Percentiles rank a stretch among this genome's conserved stretches.
These are phyloP conservation scores for Triplophysa rosa DNA, from an alignment of 2,113 vertebrate species.

Conservation along the genomic window DNA sequence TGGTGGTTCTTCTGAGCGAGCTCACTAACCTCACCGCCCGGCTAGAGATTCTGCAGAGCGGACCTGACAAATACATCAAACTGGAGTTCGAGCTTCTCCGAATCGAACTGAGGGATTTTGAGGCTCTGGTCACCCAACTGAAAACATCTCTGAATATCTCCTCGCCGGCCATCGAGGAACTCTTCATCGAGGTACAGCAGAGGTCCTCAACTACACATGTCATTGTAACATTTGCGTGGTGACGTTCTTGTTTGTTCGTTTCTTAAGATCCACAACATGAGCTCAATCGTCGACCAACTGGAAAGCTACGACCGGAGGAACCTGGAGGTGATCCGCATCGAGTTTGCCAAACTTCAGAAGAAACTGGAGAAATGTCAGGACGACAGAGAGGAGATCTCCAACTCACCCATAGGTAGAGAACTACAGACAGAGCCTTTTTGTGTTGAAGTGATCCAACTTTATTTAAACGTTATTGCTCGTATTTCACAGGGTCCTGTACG, in stretches of 20 bases:
- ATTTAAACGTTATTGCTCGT: neutral
- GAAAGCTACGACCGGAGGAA: slow-evolving; percentile 74
- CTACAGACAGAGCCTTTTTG: neutral
- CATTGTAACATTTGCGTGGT: neutral
- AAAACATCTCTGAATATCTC: slow-evolving; percentile 66
- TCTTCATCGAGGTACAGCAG: slow-evolving; percentile 65
- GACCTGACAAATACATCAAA: slow-evolving; percentile 65
- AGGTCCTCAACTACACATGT: neutral
- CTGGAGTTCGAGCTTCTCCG: slow-evolving; percentile 73
- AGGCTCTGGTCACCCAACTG: slow-evolving; percentile 67
- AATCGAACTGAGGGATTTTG: slow-evolving; percentile 68
- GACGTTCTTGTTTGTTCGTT: neutral
- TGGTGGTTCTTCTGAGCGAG: slow-evolving; percentile 59
- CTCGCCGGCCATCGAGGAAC: slow-evolving; percentile 65
- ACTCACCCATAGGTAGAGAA: slow-evolving; percentile 63
- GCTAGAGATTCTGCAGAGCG: slow-evolving; percentile 58
- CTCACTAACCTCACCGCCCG: slow-evolving; percentile 56
- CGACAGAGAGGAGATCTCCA: slow-evolving; percentile 58
- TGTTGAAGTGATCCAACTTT: neutral
- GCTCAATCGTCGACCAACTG: slow-evolving; percentile 70
- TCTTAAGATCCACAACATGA: slow-evolving; percentile 73
- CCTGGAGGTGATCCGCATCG: slow-evolving; percentile 68
- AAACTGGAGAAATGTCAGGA: slow-evolving; percentile 73
- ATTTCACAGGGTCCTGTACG: slow-evolving; percentile 45
- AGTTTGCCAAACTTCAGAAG: slow-evolving; percentile 72